These are phyloP conservation scores for Agrotis puta DNA, from an alignment of 2,888 invertebrate species.

Conservation along the genomic window DNA sequence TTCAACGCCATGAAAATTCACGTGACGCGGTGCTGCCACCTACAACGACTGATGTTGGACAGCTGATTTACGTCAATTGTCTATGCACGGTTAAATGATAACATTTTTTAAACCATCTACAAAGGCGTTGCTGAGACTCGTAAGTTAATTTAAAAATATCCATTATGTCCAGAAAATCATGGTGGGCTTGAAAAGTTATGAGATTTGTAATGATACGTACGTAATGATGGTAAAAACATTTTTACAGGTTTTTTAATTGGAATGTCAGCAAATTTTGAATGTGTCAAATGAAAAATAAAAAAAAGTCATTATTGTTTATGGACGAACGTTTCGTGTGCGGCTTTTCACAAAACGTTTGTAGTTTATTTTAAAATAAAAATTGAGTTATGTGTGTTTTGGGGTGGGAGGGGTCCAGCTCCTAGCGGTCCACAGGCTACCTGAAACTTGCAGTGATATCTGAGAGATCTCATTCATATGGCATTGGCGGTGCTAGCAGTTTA, in stretches of 20 bases:
- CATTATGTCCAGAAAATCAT: conserved; percentile 1
- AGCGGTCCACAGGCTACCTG: too few relatives aligned
- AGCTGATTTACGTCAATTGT: conserved; percentile 91
- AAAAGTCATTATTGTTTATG: conserved; percentile 31
- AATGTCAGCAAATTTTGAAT: conserved; percentile 19
- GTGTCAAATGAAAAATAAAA: conserved; percentile 25
- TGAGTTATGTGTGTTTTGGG: too few relatives aligned
- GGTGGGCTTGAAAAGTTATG: neutral
- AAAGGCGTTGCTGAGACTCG: too few relatives aligned
- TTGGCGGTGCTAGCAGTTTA: too few relatives aligned
- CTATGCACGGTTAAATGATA: conserved; percentile 75
- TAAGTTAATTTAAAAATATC: conserved; percentile 14
- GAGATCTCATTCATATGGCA: too few relatives aligned
- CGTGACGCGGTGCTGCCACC: conserved; percentile 92
- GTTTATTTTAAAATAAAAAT: too few relatives aligned
- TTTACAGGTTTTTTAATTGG: neutral
- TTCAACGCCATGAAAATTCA: conserved; percentile 92
- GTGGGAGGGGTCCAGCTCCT: too few relatives aligned
- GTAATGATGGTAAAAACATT: neutral
- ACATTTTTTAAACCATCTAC: neutral
- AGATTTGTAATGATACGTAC: neutral
- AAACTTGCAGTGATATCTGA: too few relatives aligned
- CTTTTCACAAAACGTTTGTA: neutral
- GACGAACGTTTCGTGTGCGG: conserved; percentile 11
- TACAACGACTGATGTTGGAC: conserved; percentile 87